Evolutionary conservation across 1,140 invertebrate genomes (phyloP).

Genomic region (Pseudomyrmex gracilis): DNA sequence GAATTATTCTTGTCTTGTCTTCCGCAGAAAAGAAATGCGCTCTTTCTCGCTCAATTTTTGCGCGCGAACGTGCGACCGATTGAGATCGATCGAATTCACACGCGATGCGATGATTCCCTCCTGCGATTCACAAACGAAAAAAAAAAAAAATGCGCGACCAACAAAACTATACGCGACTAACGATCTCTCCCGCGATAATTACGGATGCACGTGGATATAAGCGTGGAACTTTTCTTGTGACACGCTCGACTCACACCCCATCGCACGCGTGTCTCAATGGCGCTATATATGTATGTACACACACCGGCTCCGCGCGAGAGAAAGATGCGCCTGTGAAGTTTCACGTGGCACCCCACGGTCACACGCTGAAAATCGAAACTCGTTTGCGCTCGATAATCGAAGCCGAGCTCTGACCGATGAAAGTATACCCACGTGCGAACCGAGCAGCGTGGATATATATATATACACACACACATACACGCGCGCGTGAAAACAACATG

Average conservation of each 20-base stretch:
- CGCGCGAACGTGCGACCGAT: constrained; percentile 36
- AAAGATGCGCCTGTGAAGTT: constrained; percentile 66
- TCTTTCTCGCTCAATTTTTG: neutral
- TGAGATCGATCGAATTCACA: neutral
- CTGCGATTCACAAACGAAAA: constrained; percentile 16
- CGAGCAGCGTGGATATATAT: neutral
- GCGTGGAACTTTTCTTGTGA: constrained; percentile 45
- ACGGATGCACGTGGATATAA: constrained; percentile 60
- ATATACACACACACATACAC: neutral
- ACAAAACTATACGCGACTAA: constrained; percentile 56
- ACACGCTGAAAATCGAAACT: constrained; percentile 72
- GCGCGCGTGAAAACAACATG: neutral
- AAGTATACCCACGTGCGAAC: constrained; percentile 25
- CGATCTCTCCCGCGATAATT: constrained; percentile 65
- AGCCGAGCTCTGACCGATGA: constrained; percentile 28
- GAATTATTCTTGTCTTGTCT: constrained; percentile 18
- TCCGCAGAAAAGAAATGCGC: no score
- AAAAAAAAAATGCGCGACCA: neutral
- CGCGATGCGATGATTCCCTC: neutral
- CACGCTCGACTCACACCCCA: constrained; percentile 41
- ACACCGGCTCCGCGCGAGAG: constrained; percentile 16
- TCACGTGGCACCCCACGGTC: constrained; percentile 55
- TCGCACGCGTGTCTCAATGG: constrained; percentile 31
- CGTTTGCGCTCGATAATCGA: constrained; percentile 73
- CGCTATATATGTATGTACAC: constrained; percentile 26